Evolutionary conservation across 2,113 vertebrate genomes (phyloP), one percentile per base, ranked within the genome.

Genomic region (Carollia perspicillata): DNA sequence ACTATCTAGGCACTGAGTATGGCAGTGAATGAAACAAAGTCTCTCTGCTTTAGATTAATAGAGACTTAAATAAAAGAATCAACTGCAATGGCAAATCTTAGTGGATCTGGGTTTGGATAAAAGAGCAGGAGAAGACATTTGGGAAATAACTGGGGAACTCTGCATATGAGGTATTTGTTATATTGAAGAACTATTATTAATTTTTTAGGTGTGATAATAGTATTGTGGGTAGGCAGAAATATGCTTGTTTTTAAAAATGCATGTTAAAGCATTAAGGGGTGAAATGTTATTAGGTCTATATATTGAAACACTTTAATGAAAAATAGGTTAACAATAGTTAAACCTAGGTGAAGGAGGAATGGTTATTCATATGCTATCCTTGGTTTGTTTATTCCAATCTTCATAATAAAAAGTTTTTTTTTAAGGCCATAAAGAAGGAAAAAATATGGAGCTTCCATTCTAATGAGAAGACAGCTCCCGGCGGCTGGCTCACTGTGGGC

Each of bases 291-390:
- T 84, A 71, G 72, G 53, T 84, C 66, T 91, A 6, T 42, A 77
- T 40, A 93, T 93, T 89, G 89, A 95, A 96, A 95, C 18, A 51
- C 30, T 95, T 72, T 86, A 66, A 16, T 90, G 87, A 89, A 93
- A 96, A 89, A 37, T 18, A 86, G 84, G 44, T 89, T 86, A 81
- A 84, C 47, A 58, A 44, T 4, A 79, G 55, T 72, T 60, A 90
- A 95, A 69, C 69, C 71, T 72, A 68, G 63, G 55, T 55, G 63
- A 69, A 60, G 28, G 47, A 84, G 33, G 78, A 84, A 47, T 23
- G 35, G 47, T 51, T 71, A 55, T 47, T 83, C 30, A 42, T 22
- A 22, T 1, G 71, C 68, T n/a, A 30, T 42, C 78, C 68, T 35
- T 58, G 26, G 55, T 44, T 51, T 81, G 22, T 89, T 72, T 66